A percentile compares a stretch with the other conserved stretches of the same genome.
phyloP scores from a whole-genome alignment of 2,888 invertebrate species.

The Pecten maximus region DNA sequence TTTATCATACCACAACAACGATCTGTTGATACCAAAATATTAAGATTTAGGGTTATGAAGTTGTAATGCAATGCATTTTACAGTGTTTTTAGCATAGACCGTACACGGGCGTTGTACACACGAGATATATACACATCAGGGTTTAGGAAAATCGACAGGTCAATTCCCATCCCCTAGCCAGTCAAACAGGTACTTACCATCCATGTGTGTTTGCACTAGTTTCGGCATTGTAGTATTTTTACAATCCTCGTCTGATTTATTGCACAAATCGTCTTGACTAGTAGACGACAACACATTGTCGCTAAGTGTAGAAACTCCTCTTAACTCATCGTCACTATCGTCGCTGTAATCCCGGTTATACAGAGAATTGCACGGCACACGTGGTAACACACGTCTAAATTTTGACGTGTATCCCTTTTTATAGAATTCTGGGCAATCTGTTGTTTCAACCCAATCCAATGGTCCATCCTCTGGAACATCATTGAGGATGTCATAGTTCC shows the following conservation, averaged over 20 bases:
- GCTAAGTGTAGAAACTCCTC: not conserved
- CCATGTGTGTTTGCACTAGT: not conserved
- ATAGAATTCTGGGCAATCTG: not conserved
- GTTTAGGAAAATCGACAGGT: not conserved
- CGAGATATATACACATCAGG: not conserved
- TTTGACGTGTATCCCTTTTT: slow-evolving; percentile 2
- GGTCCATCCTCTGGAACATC: slow-evolving; percentile 11
- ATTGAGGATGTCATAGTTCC: not conserved
- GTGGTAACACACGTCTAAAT: not conserved
- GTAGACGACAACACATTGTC: slow-evolving; percentile 11
- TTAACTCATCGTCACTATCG: not conserved
- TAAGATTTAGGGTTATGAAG: not conserved
- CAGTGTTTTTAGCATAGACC: not conserved
- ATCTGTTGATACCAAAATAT: not conserved
- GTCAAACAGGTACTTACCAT: not conserved
- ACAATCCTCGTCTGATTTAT: not conserved
- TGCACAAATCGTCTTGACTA: not conserved
- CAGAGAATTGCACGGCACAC: not conserved
- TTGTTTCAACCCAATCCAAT: not conserved
- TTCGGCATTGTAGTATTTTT: not conserved
- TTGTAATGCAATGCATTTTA: no score
- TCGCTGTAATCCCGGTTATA: not conserved
- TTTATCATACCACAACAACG: not conserved
- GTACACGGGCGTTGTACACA: no score
- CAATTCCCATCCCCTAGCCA: not conserved